A percentile compares a stretch with the other conserved stretches of the same genome.
Evolutionary conservation across 2,888 invertebrate species (phyloP).

Genomic region (Lomographa bimaculata): DNA sequence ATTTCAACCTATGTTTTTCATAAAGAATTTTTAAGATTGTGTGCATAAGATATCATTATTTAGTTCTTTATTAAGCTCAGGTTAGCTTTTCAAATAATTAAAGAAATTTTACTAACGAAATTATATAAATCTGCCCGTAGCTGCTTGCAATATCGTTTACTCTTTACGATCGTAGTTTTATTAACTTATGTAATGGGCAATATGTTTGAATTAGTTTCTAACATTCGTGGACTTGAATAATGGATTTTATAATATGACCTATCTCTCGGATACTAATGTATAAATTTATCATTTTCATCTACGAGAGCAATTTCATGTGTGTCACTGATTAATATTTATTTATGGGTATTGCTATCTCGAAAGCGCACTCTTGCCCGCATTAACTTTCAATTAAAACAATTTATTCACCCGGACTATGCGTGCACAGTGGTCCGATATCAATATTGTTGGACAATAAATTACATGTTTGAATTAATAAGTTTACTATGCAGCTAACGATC

Average conservation of each 20-base stretch:
- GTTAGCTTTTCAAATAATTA: too few relatives aligned
- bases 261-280: background rate
- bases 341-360: slow-evolving; percentile 13
- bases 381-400: slow-evolving; percentile 77
- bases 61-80: too few relatives aligned
- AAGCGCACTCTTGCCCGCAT: slow-evolving; percentile 59
- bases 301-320: slow-evolving; percentile 3
- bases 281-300: slow-evolving; percentile 9
- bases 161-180: background rate
- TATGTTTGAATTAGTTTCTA: background rate
- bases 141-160: too few relatives aligned
- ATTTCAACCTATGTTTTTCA: too few relatives aligned
- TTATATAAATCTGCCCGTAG: too few relatives aligned
- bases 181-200: background rate
- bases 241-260: background rate
- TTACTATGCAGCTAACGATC: slow-evolving; percentile 72
- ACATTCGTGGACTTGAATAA: background rate
- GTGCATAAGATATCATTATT: too few relatives aligned
- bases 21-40: too few relatives aligned
- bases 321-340: slow-evolving; percentile 11
- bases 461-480: slow-evolving; percentile 77
- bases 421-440: slow-evolving; percentile 44
- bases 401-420: slow-evolving; percentile 54
- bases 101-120: too few relatives aligned
- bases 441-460: slow-evolving; percentile 65